Percentiles rank a stretch among this genome's conserved stretches.
Conservation (phyloP, 2,888 invertebrate genomes). For the Acrocera orbiculus region DNA sequence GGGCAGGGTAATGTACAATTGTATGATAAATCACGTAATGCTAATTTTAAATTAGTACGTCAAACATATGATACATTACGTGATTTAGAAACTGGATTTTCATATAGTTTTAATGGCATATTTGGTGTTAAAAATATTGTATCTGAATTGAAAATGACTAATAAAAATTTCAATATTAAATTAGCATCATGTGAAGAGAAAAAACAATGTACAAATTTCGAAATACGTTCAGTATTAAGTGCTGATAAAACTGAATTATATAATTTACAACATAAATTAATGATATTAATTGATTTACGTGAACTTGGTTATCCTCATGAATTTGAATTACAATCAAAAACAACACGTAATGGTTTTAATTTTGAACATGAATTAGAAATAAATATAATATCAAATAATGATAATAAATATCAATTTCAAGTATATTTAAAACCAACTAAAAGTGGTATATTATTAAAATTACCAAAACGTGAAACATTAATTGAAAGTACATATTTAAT, state of each 20-base stretch:
- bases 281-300: slow-evolving; percentile 50
- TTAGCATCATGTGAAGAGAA: slow-evolving; percentile 62
- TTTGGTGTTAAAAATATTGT: slow-evolving; percentile 53
- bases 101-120: slow-evolving; percentile 47
- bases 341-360: slow-evolving; percentile 39
- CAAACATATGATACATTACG: slow-evolving; percentile 39
- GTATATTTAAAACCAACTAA: slow-evolving; percentile 44
- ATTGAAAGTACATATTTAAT: slow-evolving; percentile 38
- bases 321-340: slow-evolving; percentile 50
- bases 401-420: slow-evolving; percentile 53
- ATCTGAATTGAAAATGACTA: slow-evolving; percentile 50
- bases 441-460: slow-evolving; percentile 42
- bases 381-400: slow-evolving; percentile 50
- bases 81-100: slow-evolving; percentile 45
- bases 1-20: slow-evolving; percentile 56
- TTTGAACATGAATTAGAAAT: slow-evolving; percentile 51
- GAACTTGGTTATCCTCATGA: slow-evolving; percentile 58
- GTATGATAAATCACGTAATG: slow-evolving; percentile 47
- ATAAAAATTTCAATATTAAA: slow-evolving; percentile 51
- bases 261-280: slow-evolving; percentile 41
- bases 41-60: slow-evolving; percentile 55
- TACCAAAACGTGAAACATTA: slow-evolving; percentile 50
- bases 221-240: slow-evolving; percentile 26
- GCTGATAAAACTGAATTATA: slow-evolving; percentile 18
- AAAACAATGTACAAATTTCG: slow-evolving; percentile 58